These are phyloP conservation scores for Melanotaenia parkinsoni DNA, from an alignment of 2,797 vertebrate species.

Conservation along the genomic window DNA sequence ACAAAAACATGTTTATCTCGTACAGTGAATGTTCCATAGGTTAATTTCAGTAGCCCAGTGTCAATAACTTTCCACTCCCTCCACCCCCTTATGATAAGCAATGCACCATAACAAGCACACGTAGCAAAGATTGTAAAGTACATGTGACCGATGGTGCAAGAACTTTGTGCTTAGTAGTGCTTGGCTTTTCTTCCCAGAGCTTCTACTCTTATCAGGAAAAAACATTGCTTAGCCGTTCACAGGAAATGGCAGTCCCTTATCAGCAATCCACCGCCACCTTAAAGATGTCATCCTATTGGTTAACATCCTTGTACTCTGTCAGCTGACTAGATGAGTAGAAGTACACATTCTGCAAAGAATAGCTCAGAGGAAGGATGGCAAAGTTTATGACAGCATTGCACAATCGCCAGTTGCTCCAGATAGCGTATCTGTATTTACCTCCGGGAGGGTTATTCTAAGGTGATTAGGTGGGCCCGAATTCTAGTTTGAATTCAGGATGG, in stretches of 20 bases:
- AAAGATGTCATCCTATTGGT: conserved; percentile 68
- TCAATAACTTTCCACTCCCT: neutral
- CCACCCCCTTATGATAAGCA: conserved; percentile 28
- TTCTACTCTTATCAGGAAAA: conserved; percentile 76
- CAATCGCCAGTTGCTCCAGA: conserved; percentile 27
- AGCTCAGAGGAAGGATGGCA: conserved; percentile 27
- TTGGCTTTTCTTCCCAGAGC: conserved; percentile 16
- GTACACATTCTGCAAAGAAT: conserved; percentile 33
- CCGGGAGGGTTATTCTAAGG: conserved; percentile 29
- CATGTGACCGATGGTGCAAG: conserved; percentile 54
- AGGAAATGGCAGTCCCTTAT: conserved; percentile 75
- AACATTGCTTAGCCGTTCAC: conserved; percentile 57
- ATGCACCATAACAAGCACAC: conserved; percentile 52
- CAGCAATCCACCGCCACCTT: conserved; percentile 60
- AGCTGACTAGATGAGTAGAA: conserved; percentile 52
- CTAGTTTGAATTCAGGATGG: conserved; percentile 57
- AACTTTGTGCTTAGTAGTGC: conserved; percentile 32
- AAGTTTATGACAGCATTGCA: conserved; percentile 58
- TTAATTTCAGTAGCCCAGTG: conserved; percentile 17
- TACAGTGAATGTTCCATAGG: conserved; percentile 15
- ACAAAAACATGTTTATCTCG: conserved; percentile 29
- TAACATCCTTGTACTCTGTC: conserved; percentile 37
- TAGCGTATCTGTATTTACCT: conserved; percentile 57
- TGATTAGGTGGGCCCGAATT: conserved; percentile 42
- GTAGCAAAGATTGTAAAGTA: conserved; percentile 25